Conservation (phyloP, 30 jellyfish, hydroid and myxozoan species). For the Sanderia malayensis region DNA sequence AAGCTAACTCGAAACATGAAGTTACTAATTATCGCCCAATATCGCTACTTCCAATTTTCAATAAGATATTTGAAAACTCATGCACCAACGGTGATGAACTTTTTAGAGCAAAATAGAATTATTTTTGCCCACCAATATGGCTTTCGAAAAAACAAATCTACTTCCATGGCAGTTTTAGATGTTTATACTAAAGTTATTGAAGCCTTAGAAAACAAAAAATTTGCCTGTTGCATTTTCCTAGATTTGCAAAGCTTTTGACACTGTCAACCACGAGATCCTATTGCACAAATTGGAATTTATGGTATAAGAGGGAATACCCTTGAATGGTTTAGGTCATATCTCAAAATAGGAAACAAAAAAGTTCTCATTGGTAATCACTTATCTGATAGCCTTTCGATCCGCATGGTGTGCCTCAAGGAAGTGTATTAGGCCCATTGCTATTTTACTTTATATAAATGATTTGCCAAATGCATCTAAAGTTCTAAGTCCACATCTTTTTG, state of each 20-base stretch:
- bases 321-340: background rate
- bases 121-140: slow-evolving; percentile 42
- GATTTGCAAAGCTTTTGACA: background rate
- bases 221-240: background rate
- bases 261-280: background rate
- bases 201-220: slow-evolving; percentile 3
- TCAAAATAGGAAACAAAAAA: background rate
- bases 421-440: background rate
- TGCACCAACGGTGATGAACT: slow-evolving; percentile 7
- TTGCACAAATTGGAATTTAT: background rate
- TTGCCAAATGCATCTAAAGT: background rate
- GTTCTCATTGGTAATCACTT: background rate
- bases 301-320: background rate
- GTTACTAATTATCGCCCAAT: slow-evolving; percentile 18
- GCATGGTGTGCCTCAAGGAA: background rate
- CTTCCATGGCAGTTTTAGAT: slow-evolving; percentile 27
- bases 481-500: background rate
- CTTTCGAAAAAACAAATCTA: slow-evolving; percentile 23
- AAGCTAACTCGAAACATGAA: slow-evolving; percentile 25
- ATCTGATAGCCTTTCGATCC: background rate
- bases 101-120: slow-evolving; percentile 14
- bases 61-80: slow-evolving; percentile 38
- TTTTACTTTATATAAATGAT: slow-evolving; percentile 6
- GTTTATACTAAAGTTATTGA: background rate
- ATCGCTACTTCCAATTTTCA: background rate